These are phyloP conservation scores for Anabacerthia variegaticeps DNA, from an alignment of 2,797 vertebrate genomes.

Conservation along the genomic window DNA sequence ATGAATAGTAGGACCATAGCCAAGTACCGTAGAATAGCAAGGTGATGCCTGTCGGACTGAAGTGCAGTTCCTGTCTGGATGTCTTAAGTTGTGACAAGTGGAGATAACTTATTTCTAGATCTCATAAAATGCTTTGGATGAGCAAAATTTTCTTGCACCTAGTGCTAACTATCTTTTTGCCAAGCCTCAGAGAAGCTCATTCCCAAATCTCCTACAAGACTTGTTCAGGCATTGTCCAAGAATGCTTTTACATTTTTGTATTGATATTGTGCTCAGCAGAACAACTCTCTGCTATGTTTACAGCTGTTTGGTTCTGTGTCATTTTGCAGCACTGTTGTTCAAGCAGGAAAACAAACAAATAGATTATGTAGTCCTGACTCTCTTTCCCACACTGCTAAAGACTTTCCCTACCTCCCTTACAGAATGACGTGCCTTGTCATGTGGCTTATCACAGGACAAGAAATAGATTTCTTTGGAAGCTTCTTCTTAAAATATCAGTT, in stretches of 20 bases:
- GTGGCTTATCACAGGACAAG: conserved; percentile 37
- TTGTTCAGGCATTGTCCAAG: not conserved
- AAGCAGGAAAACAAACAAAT: conserved; percentile 39
- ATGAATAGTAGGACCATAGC: not conserved
- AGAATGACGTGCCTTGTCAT: not conserved
- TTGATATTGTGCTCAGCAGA: not conserved
- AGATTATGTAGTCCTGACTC: not conserved
- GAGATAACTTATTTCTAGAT: not conserved
- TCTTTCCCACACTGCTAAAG: conserved; percentile 40
- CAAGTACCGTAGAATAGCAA: not conserved
- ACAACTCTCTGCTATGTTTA: not conserved
- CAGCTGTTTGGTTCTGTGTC: not conserved
- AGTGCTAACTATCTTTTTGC: not conserved
- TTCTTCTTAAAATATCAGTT: conserved; percentile 17
- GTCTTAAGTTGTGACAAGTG: not conserved
- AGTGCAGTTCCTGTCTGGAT: not conserved
- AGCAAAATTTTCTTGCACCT: not conserved
- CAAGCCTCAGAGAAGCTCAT: not conserved
- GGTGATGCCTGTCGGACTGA: not conserved
- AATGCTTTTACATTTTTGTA: not conserved
- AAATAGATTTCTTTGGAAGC: not conserved
- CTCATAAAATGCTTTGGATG: not conserved
- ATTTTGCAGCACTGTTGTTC: conserved; percentile 2
- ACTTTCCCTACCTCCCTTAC: not conserved
- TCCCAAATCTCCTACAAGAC: not conserved